Percentiles rank a stretch among this genome's conserved stretches.
Conservation (phyloP, 1,140 invertebrate genomes). For the Heliconius nattereri region DNA sequence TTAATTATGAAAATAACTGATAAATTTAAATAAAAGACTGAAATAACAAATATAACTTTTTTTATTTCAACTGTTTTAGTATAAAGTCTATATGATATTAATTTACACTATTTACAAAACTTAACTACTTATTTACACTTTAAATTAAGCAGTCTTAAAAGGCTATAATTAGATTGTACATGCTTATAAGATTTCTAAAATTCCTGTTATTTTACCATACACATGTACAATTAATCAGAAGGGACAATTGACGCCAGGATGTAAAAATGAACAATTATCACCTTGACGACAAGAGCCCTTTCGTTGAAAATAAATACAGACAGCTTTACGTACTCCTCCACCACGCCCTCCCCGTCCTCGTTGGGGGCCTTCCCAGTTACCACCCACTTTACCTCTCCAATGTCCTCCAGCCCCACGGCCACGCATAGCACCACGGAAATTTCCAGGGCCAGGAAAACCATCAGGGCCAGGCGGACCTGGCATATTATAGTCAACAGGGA, state of each 20-base stretch:
- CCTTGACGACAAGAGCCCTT: constrained; percentile 88
- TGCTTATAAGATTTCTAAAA: not conserved
- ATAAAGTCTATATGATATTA: constrained; percentile 30
- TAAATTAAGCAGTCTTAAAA: constrained; percentile 24
- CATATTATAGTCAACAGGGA: constrained; percentile 73
- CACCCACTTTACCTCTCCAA: constrained; percentile 77
- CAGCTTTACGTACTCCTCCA: constrained; percentile 71
- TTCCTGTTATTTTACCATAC: constrained; percentile 11
- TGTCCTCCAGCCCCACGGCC: constrained; percentile 77
- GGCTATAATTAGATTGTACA: not conserved
- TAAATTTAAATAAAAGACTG: not conserved
- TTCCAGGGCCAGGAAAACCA: constrained; percentile 68
- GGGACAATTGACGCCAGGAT: constrained; percentile 86
- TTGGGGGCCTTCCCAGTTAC: constrained; percentile 80
- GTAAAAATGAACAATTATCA: constrained; percentile 89
- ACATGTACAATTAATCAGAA: constrained; percentile 56
- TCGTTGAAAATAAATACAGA: constrained; percentile 89
- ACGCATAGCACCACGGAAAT: constrained; percentile 76
- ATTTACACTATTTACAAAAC: constrained; percentile 54
- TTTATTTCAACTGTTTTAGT: constrained; percentile 43
- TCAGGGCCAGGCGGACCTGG: constrained; percentile 66
- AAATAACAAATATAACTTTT: constrained; percentile 20
- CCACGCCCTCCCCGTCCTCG: constrained; percentile 79
- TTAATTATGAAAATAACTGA: too few species aligned
- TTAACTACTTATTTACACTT: constrained; percentile 51